A percentile compares a stretch with the other conserved stretches of the same genome.
phyloP scores from a whole-genome alignment of 1,140 invertebrate species.

The Drosophila pallidifrons region DNA sequence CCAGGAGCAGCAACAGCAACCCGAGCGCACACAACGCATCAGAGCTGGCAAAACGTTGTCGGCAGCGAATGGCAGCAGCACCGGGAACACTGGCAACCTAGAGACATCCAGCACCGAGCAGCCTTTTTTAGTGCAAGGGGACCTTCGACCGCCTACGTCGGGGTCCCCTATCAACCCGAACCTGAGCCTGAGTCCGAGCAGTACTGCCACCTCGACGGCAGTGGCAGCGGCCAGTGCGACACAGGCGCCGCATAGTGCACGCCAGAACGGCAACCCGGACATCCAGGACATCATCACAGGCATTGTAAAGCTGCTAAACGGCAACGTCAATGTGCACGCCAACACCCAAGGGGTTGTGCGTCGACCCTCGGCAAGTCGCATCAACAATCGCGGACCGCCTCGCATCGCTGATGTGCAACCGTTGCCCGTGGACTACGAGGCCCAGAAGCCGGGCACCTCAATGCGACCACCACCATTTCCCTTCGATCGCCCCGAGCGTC shows the following conservation, averaged over 20 bases:
- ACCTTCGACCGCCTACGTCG: slow-evolving; percentile 82
- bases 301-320: slow-evolving; percentile 94
- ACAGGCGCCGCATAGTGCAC: slow-evolving; percentile 68
- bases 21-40: slow-evolving; percentile 63
- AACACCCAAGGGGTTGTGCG: slow-evolving; percentile 87
- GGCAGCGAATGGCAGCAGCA: slow-evolving; percentile 4
- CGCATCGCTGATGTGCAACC: slow-evolving; percentile 91
- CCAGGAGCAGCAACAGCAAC: slow-evolving; percentile 46
- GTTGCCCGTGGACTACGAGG: slow-evolving; percentile 89
- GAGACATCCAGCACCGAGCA: slow-evolving; percentile 39
- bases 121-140: slow-evolving; percentile 85
- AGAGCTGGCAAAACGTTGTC: slow-evolving; percentile 65
- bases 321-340: slow-evolving; percentile 93
- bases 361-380: slow-evolving; percentile 88
- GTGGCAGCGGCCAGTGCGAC: slow-evolving; percentile 68
- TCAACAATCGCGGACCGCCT: slow-evolving; percentile 95
- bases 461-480: slow-evolving; percentile 87
- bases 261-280: slow-evolving; percentile 88
- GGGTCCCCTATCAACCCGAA: slow-evolving; percentile 83
- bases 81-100: slow-evolving; percentile 2
- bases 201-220: slow-evolving; percentile 59
- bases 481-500: slow-evolving; percentile 88
- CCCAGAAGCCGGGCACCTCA: slow-evolving; percentile 84
- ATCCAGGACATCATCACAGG: slow-evolving; percentile 96
- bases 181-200: slow-evolving; percentile 79